Evolutionary conservation across 1,140 invertebrate genomes (phyloP), one percentile per base, ranked within the genome.

Genomic region (Drosophila lowei): DNA sequence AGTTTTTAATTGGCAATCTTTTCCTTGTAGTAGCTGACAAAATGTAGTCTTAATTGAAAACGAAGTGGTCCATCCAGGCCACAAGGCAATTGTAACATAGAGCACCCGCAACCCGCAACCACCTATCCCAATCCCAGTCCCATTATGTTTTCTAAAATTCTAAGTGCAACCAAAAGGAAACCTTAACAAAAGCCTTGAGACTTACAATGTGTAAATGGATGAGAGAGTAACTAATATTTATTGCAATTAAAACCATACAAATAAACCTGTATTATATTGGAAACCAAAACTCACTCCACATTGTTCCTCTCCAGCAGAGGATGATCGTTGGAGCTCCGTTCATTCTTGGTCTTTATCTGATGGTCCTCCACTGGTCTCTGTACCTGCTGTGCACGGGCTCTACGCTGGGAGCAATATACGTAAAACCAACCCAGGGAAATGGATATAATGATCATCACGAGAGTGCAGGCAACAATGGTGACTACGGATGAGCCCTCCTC

Each of bases 221-320:
- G 47, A 52, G 50, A 85, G 47, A 71, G 57, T 59, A 86, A 81
- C 62, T 81, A 75, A 78, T 86, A 86, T 86, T 86, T 86, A 86
- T 88, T 86, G 78, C 81, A 86, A 81, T 71, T 62, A 60, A 74
- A 73, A 58, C 72, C 66, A 56, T 81, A 85, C 67, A 70, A 85
- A 85, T 86, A 81, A 85, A 81, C 43, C 59, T 85, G 81, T 85
- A 85, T 81, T 74, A 86, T 85, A 86, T 16, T 8, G 6, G 15
- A 8, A 44, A 23, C 30, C 3, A 30, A 30, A 8, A 30, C 28
- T 30, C 28, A 30, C 34, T 15, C 2, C 11, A 41, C 38, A 5
- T 0, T 25, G 3, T 6, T 9, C 38, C 47, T 66, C 43, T 55
- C 62, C 49, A 67, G 9, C 34, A 67, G 62, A 6, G 64, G 64